Evolutionary conservation across 1,140 invertebrate species (phyloP), one percentile per base, ranked within the genome.

Genomic region (Diachasmimorpha longicaudata): DNA sequence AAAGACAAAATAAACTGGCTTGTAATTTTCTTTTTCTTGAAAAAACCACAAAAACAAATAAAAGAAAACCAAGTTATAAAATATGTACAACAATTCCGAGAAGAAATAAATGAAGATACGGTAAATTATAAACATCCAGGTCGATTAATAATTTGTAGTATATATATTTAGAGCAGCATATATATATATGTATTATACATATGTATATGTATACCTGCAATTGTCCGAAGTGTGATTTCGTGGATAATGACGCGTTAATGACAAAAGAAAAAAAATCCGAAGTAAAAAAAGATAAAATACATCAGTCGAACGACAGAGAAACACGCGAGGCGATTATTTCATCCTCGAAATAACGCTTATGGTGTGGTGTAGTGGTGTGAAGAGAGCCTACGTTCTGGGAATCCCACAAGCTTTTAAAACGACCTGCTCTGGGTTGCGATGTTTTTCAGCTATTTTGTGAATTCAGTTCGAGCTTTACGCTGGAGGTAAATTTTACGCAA

Each of bases 31-130:
- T 63, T 63, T 63, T 25, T 14, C 14, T 8, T 25, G 21, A 55
- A 48, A 79, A 78, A 79, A 77, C 79, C 13, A 25, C 55, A 14
- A 25, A 14, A 25, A 63, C 8, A 25, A 23, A 16, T 58, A n/a
- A 25, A 63, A 14, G 13, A 11, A 23, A 25, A 25, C 0, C 10
- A 63, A 23, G 1, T 4, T 25, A 25, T 5, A 37, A 68, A 68
- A 19, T 68, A 36, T 39, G 66, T 68, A 68, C 13, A 68, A 37
- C 36, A 37, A 39, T 68, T 36, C 25, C 1, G 31, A 39, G 5
- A 39, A 68, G 31, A 39, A 68, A 68, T 39, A 68, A 66, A 66
- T 36, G n/a, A 36, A 66, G 52, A 58, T 58, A 58, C 16, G n/a
- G 21, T 58, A 58, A 58, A 63, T 14, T 3, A 25, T 63, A 25